Evolutionary conservation across 2,113 vertebrate genomes (phyloP), one percentile per base, ranked within the genome.

Genomic region (Sebastes fasciatus): DNA sequence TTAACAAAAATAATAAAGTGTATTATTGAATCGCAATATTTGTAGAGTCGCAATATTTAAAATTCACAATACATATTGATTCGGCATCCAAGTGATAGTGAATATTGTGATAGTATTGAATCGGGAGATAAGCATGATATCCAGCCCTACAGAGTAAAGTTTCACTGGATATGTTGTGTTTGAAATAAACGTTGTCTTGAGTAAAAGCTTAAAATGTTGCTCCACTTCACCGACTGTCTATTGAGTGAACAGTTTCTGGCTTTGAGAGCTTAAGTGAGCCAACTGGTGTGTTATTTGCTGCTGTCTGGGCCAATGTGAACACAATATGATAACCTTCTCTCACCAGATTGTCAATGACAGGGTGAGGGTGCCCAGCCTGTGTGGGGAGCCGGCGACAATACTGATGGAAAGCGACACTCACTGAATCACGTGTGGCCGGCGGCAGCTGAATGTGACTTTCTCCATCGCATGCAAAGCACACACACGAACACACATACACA

Each of bases 261-360:
- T 76, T 58, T 1, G 1, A 26, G 43, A 74, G 66, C 65, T 77
- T 63, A 68, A 79, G 42, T 8, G 40, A 76, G 49, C 70, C 70
- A 57, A 81, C 69, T 73, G 77, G 23, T 79, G 74, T 49, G 70
- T 61, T 78, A 67, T 23, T 64, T 69, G 21, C 74, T 60, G 57
- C 62, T 23, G 64, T 16, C 72, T 48, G 57, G 3, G 52, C 45
- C 73, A 0, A 6, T 26, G 48, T 21, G 42, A 58, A 64, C 65
- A 69, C 64, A 76, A 67, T 60, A 62, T 19, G 82, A 86, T 21
- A 57, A 48, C 64, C 23, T 57, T 43, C 58, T 75, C 62, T 74
- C 70, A 45, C 14, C 83, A 80, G 80, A 86, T 63, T 88, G 84
- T 75, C 81, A 68, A 5, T 80, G 84, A 74, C 66, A 81, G 80